Evolutionary conservation across 2,888 invertebrate genomes (phyloP), one percentile per base, ranked within the genome.

Genomic region (Eulithis prunata): DNA sequence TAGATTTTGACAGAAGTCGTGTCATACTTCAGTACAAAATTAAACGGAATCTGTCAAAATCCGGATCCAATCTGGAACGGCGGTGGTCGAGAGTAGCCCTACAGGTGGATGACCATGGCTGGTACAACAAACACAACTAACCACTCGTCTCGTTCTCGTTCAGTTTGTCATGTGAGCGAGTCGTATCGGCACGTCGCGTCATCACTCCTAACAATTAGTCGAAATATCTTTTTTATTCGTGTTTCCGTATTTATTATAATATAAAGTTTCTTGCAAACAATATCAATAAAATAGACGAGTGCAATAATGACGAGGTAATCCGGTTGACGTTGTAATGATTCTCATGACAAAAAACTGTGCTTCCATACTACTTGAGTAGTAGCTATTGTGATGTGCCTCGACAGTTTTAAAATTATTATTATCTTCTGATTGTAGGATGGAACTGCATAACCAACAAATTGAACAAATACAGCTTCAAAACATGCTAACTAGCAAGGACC

Each of bases 401-500:
- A n/a, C 8, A 28, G 7, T 6, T 51, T 58, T 41, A 32, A 32
- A 5, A 38, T 38, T 36, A 43, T 8, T 41, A 54, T 14, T 55
- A 54, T 55, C 12, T 41, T 47, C 45, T 47, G 28, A 6, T 62
- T 49, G 72, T 79, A 89, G 89, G 74, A 73, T 76, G 60, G 78
- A 85, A n/a, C 45, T 79, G 0, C 78, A 72, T n/a, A 75, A 69
- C 21, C 72, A 81, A 32, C 71, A 86, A 67, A 58, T 79, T 36
- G 74, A 82, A 12, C 77, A 75, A 11, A 21, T 84, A 14, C 75
- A 81, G 14, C 62, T 69, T n/a, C 81, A 87, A n/a, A 73, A 77
- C 13, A 83, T 85, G 13, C 76, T 71, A 13, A 74, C 78, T 49
- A 73, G 71, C 0, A 45, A 77, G 2, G 43, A 79, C 0, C 74